Evolutionary conservation across 2,113 vertebrate genomes (phyloP).

Genomic region (Erythrolamprus reginae): DNA sequence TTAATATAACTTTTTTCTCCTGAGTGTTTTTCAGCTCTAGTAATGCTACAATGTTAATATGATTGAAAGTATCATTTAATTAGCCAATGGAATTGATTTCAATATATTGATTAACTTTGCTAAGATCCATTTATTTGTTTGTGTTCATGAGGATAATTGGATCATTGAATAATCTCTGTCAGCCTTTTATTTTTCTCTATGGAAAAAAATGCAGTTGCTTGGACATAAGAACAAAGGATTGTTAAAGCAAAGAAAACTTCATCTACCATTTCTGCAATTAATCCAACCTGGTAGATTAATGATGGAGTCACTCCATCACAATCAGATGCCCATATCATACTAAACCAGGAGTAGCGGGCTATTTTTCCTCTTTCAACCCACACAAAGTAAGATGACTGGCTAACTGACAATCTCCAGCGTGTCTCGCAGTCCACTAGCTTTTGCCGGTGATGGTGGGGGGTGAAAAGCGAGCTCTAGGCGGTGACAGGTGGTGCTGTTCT

Average conservation of each 20-base stretch:
- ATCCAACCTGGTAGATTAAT: background rate
- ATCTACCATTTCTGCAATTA: background rate
- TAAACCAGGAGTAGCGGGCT: background rate
- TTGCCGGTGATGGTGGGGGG: no score
- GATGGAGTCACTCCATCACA: background rate
- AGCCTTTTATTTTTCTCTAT: background rate
- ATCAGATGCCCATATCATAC: background rate
- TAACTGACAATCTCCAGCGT: no score
- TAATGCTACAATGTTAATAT: background rate
- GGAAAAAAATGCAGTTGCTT: background rate
- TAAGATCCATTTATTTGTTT: background rate
- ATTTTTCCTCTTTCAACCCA: no score
- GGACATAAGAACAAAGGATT: no score
- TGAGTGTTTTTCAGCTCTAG: background rate
- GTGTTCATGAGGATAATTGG: no score
- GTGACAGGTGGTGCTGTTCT: no score
- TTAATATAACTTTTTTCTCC: background rate
- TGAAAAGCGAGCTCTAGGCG: no score
- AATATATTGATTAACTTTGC: background rate
- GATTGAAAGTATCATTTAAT: background rate
- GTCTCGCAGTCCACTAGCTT: no score
- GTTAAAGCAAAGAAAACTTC: background rate
- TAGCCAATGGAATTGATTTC: background rate
- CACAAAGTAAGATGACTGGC: no score
- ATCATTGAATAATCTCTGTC: background rate